phyloP scores from a whole-genome alignment of 2,113 vertebrate genomes.

The Xiphophorus hellerii region DNA sequence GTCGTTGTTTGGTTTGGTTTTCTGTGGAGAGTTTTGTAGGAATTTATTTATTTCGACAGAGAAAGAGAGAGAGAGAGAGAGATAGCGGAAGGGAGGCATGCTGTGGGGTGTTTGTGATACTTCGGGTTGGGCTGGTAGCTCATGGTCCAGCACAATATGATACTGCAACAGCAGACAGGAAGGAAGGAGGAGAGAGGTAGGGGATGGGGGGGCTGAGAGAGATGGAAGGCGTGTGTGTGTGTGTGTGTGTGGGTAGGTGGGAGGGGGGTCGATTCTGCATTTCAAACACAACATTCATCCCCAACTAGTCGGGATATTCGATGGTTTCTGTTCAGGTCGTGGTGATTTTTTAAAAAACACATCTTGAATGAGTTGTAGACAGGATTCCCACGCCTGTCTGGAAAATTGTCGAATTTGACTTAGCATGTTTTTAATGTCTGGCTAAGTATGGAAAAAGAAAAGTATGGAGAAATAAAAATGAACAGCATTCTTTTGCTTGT shows the following conservation, averaged over 20 bases:
- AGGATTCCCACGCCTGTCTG: neutral
- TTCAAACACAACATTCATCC: constrained; percentile 13
- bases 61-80: constrained; percentile 24
- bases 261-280: constrained; percentile 50
- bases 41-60: constrained; percentile 5
- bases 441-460: neutral
- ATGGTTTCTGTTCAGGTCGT: constrained; percentile 7
- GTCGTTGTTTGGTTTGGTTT: neutral
- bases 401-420: neutral
- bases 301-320: neutral
- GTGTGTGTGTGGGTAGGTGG: neutral
- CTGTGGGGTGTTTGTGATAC: constrained; percentile 51
- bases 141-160: constrained; percentile 57
- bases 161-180: constrained; percentile 47
- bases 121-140: constrained; percentile 54
- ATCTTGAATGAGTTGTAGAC: neutral
- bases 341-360: constrained; percentile 19
- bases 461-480: neutral
- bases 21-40: constrained; percentile 12
- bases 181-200: constrained; percentile 5
- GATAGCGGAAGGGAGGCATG: neutral
- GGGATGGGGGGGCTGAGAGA: neutral
- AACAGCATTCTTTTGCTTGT: no score
- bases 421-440: neutral
- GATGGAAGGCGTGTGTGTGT: neutral